Conservation (phyloP, 2,888 invertebrate species). For the Siphonodentalium dalli region DNA sequence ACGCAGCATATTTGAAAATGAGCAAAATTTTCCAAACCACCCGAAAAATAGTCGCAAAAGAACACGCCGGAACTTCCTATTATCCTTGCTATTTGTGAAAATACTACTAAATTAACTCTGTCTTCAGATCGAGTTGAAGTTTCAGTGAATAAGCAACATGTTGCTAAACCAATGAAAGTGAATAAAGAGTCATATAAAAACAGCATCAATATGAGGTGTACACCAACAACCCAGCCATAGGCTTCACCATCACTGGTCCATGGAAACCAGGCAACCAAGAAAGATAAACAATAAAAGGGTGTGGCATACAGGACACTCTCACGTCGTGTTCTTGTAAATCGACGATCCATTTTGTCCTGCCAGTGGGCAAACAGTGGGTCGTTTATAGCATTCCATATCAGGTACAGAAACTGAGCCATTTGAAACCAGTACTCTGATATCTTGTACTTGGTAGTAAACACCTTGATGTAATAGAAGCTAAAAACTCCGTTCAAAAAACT, state of each 20-base stretch:
- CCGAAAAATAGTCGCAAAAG: conserved; percentile 49
- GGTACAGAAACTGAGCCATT: too few relatives aligned
- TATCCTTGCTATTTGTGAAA: conserved; percentile 46
- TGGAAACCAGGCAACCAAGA: conserved; percentile 58
- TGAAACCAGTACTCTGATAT: too few relatives aligned
- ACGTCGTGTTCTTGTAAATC: conserved; percentile 57
- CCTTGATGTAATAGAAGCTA: too few relatives aligned
- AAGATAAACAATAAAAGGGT: conserved; percentile 57
- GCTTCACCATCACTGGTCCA: too few relatives aligned
- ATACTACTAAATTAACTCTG: conserved; percentile 60
- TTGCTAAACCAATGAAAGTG: conserved; percentile 63
- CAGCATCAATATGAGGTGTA: conserved; percentile 64
- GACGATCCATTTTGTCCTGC: conserved; percentile 41
- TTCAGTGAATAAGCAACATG: conserved; percentile 64
- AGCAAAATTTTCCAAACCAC: conserved; percentile 54
- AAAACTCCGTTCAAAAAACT: too few relatives aligned
- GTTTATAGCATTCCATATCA: conserved; percentile 66
- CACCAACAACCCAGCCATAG: conserved; percentile 56
- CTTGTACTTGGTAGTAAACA: too few relatives aligned
- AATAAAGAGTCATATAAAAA: conserved; percentile 67
- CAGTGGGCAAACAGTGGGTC: conserved; percentile 65
- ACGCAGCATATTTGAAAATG: conserved; percentile 56
- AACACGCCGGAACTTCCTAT: conserved; percentile 46
- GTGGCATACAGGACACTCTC: conserved; percentile 60
- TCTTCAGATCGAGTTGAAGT: conserved; percentile 52